phyloP scores from a whole-genome alignment of 2,888 invertebrate genomes.

The Microctonus brassicae region DNA sequence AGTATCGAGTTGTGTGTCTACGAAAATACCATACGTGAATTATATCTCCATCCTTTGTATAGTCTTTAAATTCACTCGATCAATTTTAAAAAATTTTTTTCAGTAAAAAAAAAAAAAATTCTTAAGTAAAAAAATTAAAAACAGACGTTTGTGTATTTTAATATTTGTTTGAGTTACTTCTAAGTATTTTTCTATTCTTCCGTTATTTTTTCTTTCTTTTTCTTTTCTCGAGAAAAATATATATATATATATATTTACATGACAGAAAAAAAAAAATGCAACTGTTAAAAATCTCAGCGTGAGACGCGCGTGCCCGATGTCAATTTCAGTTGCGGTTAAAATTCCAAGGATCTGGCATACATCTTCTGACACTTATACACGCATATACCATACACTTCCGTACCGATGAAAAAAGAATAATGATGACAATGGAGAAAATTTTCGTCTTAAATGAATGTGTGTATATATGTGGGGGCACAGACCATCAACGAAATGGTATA shows the following conservation, averaged over 20 bases:
- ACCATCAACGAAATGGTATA: not conserved
- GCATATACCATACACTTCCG: slow-evolving; percentile 7
- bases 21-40: not conserved
- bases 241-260: not conserved
- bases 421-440: slow-evolving; percentile 56
- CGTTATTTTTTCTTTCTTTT: no score
- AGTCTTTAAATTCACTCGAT: not conserved
- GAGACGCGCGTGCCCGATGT: slow-evolving; percentile 59
- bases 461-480: not conserved
- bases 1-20: not conserved
- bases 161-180: no score
- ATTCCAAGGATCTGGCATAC: slow-evolving; percentile 41
- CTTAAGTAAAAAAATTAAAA: no score
- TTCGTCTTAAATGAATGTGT: slow-evolving; percentile 24
- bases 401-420: slow-evolving; percentile 14
- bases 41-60: not conserved
- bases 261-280: not conserved
- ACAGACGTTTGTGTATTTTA: no score
- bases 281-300: slow-evolving; percentile 50
- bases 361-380: not conserved
- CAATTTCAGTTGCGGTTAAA: slow-evolving; percentile 48
- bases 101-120: no score
- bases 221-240: no score
- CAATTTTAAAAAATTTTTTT: not conserved
- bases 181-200: no score